These are phyloP conservation scores for Perca schrenkii DNA, from an alignment of 2,113 vertebrate genomes.

Conservation along the genomic window DNA sequence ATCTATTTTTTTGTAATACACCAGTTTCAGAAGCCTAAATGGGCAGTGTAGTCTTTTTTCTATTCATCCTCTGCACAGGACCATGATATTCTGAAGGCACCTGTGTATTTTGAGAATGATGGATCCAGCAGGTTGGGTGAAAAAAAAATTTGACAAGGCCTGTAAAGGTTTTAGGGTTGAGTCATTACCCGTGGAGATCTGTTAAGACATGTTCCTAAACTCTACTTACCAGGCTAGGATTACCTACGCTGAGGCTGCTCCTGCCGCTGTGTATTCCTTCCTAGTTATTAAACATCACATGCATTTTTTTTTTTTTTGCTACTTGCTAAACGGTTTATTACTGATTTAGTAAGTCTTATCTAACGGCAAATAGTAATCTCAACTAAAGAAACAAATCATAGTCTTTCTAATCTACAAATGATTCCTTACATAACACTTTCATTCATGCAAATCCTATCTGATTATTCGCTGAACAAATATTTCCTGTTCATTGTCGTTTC, in stretches of 20 bases:
- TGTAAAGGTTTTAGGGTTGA: slow-evolving; percentile 75
- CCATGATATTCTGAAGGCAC: slow-evolving; percentile 72
- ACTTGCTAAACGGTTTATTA: slow-evolving; percentile 36
- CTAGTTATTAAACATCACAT: slow-evolving; percentile 43
- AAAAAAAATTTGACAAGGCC: slow-evolving; percentile 60
- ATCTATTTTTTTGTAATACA: slow-evolving; percentile 83
- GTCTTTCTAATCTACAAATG: slow-evolving; percentile 41
- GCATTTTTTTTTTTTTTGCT: slow-evolving; percentile 34
- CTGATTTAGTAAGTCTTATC: slow-evolving; percentile 13
- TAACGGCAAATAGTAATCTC: slow-evolving; percentile 38
- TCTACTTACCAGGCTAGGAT: slow-evolving; percentile 56
- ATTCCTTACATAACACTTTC: slow-evolving; percentile 46
- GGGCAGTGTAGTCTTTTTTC: slow-evolving; percentile 55
- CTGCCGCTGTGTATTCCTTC: slow-evolving; percentile 30
- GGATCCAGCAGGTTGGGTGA: slow-evolving; percentile 65
- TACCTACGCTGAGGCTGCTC: slow-evolving; percentile 34
- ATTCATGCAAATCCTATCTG: slow-evolving; percentile 28
- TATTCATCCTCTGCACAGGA: slow-evolving; percentile 48
- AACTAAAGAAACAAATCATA: slow-evolving; percentile 14
- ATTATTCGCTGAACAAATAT: slow-evolving; percentile 30
- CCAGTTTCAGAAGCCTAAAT: slow-evolving; percentile 77
- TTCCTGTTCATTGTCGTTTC: slow-evolving; percentile 40
- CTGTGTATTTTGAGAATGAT: slow-evolving; percentile 75
- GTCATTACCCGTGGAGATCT: slow-evolving; percentile 74
- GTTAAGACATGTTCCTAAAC: slow-evolving; percentile 70